These are phyloP conservation scores for Drosophila albomicans DNA, from an alignment of 1,140 invertebrate genomes.

Conservation along the genomic window DNA sequence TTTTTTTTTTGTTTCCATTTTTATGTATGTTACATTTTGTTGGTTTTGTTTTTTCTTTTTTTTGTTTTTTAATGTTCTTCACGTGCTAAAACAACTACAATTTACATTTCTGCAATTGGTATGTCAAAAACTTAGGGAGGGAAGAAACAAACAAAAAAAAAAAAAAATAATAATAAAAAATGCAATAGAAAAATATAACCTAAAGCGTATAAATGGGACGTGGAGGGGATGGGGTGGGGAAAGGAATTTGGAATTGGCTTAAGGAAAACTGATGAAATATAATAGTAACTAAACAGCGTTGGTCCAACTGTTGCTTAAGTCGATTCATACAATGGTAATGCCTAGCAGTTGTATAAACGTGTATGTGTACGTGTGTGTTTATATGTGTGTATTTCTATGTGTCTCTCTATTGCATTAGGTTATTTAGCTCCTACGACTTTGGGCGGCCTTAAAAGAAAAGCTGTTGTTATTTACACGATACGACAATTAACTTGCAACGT, in stretches of 20 bases:
- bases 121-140: conserved; percentile 31
- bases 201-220: conserved; percentile 24
- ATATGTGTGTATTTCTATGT: conserved; percentile 15
- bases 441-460: conserved; percentile 48
- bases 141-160: conserved; percentile 7
- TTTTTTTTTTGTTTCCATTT: conserved; percentile 25
- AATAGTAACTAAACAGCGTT: conserved; percentile 48
- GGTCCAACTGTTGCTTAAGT: conserved; percentile 58
- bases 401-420: conserved; percentile 30
- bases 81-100: conserved; percentile 23
- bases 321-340: conserved; percentile 51
- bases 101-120: conserved; percentile 41
- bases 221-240: not conserved
- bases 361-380: conserved; percentile 22
- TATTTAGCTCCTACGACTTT: conserved; percentile 49
- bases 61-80: conserved; percentile 17
- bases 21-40: conserved; percentile 35
- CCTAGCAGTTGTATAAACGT: conserved; percentile 40
- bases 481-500: conserved; percentile 7
- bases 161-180: conserved; percentile 8
- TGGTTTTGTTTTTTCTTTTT: conserved; percentile 38
- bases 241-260: conserved; percentile 18
- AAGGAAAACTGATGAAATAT: conserved; percentile 27
- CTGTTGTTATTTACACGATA: conserved; percentile 28
- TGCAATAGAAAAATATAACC: conserved; percentile 30